A percentile compares a stretch with the other conserved stretches of the same genome.
Evolutionary conservation across 2,888 invertebrate species (phyloP).

Genomic region (Mimas tiliae): DNA sequence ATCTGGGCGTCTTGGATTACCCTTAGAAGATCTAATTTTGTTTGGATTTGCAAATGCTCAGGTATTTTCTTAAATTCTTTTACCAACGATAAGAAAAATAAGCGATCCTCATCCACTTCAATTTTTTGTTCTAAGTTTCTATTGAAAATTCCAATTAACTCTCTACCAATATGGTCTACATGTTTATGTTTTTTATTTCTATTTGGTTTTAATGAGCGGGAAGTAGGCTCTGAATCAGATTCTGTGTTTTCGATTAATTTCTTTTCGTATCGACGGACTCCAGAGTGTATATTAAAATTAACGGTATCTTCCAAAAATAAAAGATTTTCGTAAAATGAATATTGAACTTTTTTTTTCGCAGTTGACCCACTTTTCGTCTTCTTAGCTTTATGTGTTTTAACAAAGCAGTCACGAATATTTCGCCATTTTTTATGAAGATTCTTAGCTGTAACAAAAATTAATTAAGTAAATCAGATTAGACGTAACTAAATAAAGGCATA

Average conservation of each 20-base stretch:
- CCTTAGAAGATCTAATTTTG: slow-evolving; percentile 35
- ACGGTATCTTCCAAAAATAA: slow-evolving; percentile 37
- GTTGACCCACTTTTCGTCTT: background rate
- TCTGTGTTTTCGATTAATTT: slow-evolving; percentile 30
- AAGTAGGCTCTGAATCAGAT: slow-evolving; percentile 6
- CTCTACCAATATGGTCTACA: slow-evolving; percentile 27
- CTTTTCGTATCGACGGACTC: slow-evolving; percentile 33
- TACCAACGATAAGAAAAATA: slow-evolving; percentile 41
- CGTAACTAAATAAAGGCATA: no score
- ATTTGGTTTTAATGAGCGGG: slow-evolving; percentile 25
- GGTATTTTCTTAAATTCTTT: slow-evolving; percentile 40
- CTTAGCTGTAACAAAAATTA: slow-evolving; percentile 25
- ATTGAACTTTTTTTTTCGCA: slow-evolving; percentile 30
- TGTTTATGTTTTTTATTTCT: slow-evolving; percentile 31
- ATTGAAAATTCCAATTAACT: slow-evolving; percentile 32
- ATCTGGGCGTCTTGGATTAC: slow-evolving; percentile 36
- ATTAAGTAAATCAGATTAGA: no score
- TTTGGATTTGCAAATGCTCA: slow-evolving; percentile 35
- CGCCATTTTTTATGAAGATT: slow-evolving; percentile 33
- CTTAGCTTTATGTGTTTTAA: slow-evolving; percentile 31
- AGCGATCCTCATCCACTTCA: slow-evolving; percentile 37
- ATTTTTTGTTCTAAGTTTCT: slow-evolving; percentile 32
- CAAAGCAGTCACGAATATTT: slow-evolving; percentile 33
- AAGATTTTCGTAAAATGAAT: slow-evolving; percentile 35
- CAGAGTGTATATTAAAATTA: slow-evolving; percentile 31